These are phyloP conservation scores for Ceratotherium simum DNA, from an alignment of 2,113 vertebrate species.

Conservation along the genomic window DNA sequence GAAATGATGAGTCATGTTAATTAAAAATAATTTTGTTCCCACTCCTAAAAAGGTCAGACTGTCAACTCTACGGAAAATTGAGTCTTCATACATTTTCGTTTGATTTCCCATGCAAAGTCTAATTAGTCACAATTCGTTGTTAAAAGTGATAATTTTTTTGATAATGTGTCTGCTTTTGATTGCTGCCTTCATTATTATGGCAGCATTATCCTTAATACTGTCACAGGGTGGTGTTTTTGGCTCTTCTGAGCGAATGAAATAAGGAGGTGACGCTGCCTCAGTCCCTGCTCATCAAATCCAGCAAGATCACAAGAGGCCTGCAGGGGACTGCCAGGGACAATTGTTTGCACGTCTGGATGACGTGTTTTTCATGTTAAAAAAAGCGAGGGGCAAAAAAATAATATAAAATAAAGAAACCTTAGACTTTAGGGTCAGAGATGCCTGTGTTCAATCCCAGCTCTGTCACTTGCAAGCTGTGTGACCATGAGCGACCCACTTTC, in stretches of 20 bases:
- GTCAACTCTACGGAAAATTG: constrained; percentile 85
- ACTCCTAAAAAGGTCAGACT: constrained; percentile 86
- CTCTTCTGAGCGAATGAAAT: neutral
- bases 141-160: constrained; percentile 77
- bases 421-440: neutral
- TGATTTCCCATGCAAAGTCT: constrained; percentile 87
- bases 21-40: constrained; percentile 87
- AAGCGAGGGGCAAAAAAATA: accelerated
- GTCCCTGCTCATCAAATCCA: neutral
- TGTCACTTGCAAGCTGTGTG: neutral
- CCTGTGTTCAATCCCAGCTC: neutral
- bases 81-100: constrained; percentile 84
- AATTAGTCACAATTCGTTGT: constrained; percentile 87
- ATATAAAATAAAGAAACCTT: neutral
- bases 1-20: constrained; percentile 87
- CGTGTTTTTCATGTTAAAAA: neutral
- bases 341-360: neutral
- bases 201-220: neutral
- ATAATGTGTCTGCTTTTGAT: constrained; percentile 78
- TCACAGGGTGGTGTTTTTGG: neutral
- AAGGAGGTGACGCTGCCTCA: neutral
- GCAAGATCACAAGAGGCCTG: neutral
- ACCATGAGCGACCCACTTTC: neutral
- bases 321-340: neutral
- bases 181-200: constrained; percentile 68